Percentiles rank a stretch among this genome's conserved stretches.
Conservation (phyloP, 2,888 invertebrate species). For the Hydrotaea cyrtoneurina region DNA sequence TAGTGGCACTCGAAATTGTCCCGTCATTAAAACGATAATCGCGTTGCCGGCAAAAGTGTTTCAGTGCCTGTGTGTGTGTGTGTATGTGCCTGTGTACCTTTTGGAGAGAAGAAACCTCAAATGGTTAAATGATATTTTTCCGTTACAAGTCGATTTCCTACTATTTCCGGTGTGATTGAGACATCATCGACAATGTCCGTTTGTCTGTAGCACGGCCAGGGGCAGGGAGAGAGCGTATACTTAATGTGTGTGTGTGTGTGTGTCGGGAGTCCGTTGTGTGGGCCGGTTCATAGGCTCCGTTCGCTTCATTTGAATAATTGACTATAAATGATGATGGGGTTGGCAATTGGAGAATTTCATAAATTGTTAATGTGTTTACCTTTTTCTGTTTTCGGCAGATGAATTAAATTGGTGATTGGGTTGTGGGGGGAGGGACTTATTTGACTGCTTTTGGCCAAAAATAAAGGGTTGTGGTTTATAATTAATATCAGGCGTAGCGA, state of each 20-base stretch:
- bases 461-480: too few species aligned
- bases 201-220: too few species aligned
- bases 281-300: not conserved
- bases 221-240: slow-evolving; percentile 7
- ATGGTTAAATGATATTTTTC: slow-evolving; percentile 12
- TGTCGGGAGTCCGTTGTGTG: not conserved
- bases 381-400: too few species aligned
- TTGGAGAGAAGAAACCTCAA: not conserved
- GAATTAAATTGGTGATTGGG: too few species aligned
- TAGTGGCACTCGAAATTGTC: slow-evolving; percentile 19
- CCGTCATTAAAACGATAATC: slow-evolving; percentile 14
- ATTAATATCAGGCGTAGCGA: too few species aligned
- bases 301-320: slow-evolving; percentile 18
- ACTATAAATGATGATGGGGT: not conserved
- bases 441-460: too few species aligned
- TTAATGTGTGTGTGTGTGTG: not conserved
- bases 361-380: too few species aligned
- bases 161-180: slow-evolving; percentile 18
- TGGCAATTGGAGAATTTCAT: not conserved
- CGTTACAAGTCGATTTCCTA: slow-evolving; percentile 36
- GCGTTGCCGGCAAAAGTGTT: not conserved
- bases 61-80: not conserved
- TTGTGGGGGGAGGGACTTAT: too few species aligned
- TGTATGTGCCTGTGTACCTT: not conserved
- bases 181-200: not conserved